Percentiles rank a stretch among this genome's conserved stretches.
Evolutionary conservation across 2,797 vertebrate species (phyloP).

Genomic region (Martes flavigula): DNA sequence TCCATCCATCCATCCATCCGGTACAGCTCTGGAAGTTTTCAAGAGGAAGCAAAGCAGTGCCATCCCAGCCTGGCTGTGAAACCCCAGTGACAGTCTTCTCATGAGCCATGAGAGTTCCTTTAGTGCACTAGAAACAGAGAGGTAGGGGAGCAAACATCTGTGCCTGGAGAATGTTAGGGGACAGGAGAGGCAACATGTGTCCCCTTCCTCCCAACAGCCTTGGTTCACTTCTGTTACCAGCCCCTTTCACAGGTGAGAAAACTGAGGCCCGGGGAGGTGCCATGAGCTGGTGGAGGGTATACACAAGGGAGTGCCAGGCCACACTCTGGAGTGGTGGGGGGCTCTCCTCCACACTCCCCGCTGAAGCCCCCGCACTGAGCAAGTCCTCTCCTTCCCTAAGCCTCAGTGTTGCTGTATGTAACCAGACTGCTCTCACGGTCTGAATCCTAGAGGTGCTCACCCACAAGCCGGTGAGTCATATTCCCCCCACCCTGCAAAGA

Average conservation of each 20-base stretch:
- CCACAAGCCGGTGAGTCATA: not conserved
- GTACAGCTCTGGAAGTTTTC: not conserved
- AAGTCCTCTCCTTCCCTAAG: not conserved
- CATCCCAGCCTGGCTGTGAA: not conserved
- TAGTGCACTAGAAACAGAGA: not conserved
- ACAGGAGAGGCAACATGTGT: not conserved
- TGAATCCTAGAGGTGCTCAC: not conserved
- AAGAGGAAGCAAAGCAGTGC: not conserved
- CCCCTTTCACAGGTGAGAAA: not conserved
- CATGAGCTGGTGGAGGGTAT: not conserved
- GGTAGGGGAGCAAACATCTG: not conserved
- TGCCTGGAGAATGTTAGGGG: not conserved
- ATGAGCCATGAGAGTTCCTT: not conserved
- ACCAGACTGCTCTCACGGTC: not conserved
- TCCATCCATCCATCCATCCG: not conserved
- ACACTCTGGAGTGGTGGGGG: not conserved
- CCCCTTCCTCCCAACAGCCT: not conserved
- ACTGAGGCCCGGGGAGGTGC: not conserved
- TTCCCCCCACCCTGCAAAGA: fast-evolving
- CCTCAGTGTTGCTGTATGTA: not conserved
- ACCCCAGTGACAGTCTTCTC: not conserved
- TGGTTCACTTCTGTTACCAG: not conserved
- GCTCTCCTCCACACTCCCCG: not conserved
- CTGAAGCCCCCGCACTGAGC: not conserved
- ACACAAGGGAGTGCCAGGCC: not conserved